Percentiles rank a stretch among this genome's conserved stretches.
These are phyloP conservation scores for Sebastes kiyomatsui DNA, from an alignment of 2,797 vertebrate genomes.

Conservation along the genomic window DNA sequence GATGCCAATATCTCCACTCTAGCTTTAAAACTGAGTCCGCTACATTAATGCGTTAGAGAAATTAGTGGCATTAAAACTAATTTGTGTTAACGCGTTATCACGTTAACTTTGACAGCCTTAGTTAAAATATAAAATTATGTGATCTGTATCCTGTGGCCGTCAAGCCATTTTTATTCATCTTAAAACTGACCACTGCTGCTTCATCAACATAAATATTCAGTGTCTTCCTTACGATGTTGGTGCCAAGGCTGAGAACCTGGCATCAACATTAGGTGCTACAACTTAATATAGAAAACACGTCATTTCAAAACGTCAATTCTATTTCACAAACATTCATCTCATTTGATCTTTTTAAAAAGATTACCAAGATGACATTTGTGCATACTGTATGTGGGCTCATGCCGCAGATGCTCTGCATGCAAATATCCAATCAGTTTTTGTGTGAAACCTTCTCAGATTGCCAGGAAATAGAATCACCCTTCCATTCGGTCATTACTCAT, in stretches of 20 bases:
- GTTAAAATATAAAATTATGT: neutral
- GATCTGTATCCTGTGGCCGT: neutral
- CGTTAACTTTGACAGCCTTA: too few species aligned
- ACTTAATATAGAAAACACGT: neutral
- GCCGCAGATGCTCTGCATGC: neutral
- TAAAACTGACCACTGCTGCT: neutral
- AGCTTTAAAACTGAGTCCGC: too few species aligned
- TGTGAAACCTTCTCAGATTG: slow-evolving; percentile 23
- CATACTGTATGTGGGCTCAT: slow-evolving; percentile 19
- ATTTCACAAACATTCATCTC: neutral
- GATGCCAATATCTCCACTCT: too few species aligned
- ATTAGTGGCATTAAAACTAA: too few species aligned
- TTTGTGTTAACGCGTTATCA: too few species aligned
- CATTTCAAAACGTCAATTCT: neutral
- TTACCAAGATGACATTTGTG: neutral
- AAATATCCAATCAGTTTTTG: slow-evolving; percentile 20
- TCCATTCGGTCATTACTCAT: slow-evolving; percentile 32
- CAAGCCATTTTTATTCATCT: neutral
- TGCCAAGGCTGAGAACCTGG: neutral
- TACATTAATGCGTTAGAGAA: too few species aligned
- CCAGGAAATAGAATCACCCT: slow-evolving; percentile 43
- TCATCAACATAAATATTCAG: neutral
- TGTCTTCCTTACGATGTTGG: neutral
- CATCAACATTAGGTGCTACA: neutral
- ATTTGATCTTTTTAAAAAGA: neutral